These are phyloP conservation scores for Stigmatopora argus DNA, from an alignment of 2,113 vertebrate genomes.

Conservation along the genomic window DNA sequence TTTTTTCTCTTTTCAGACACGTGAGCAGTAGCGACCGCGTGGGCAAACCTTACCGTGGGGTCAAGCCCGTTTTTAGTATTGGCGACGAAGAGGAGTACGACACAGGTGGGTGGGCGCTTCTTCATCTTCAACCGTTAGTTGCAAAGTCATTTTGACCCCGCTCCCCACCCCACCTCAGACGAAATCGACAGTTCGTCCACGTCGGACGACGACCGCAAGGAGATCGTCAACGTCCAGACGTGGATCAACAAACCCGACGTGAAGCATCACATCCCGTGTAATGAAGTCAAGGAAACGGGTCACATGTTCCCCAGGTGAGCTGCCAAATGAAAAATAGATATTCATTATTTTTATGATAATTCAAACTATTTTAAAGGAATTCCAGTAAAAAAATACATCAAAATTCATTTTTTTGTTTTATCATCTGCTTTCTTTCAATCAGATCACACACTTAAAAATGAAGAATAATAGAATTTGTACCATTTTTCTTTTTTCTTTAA, in stretches of 20 bases:
- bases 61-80: constrained; percentile 98
- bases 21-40: constrained; percentile 96
- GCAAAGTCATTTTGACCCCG: too few species aligned
- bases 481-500: too few species aligned
- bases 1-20: constrained; percentile 68
- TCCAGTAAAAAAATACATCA: too few species aligned
- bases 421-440: too few species aligned
- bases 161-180: constrained; percentile 63
- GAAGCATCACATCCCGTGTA: constrained; percentile 91
- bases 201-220: constrained; percentile 96
- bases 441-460: too few species aligned
- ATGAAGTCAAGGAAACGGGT: constrained; percentile 95
- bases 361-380: too few species aligned
- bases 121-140: not conserved
- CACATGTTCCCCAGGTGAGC: constrained; percentile 96
- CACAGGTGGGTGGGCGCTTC: constrained; percentile 72
- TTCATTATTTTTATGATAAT: too few species aligned
- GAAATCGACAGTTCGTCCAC: constrained; percentile 98
- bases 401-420: too few species aligned
- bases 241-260: constrained; percentile 98
- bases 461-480: too few species aligned
- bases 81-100: constrained; percentile 97
- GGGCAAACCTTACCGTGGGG: constrained; percentile 93
- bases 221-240: constrained; percentile 94
- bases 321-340: too few species aligned